Conservation (phyloP, 1,140 invertebrate genomes). For the Caenorhabditis latens region DNA sequence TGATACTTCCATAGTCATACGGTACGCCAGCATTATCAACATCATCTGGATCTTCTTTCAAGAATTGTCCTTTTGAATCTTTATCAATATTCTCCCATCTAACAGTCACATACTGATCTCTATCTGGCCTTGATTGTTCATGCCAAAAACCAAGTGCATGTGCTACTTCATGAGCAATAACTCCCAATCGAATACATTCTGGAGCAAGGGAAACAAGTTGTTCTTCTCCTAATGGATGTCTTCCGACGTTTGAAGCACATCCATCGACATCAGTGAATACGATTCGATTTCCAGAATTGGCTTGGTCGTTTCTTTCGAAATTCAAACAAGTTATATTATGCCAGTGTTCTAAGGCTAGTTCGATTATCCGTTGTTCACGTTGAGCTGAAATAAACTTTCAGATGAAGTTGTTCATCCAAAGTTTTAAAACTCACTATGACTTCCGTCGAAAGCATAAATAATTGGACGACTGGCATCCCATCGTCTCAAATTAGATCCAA, state of each 20-base stretch:
- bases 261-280: conserved; percentile 78
- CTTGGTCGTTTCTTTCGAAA: conserved; percentile 71
- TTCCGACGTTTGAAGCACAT: conserved; percentile 75
- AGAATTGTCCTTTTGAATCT: conserved; percentile 77
- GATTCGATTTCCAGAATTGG: conserved; percentile 68
- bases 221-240: conserved; percentile 77
- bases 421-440: conserved; percentile 75
- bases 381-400: conserved; percentile 67
- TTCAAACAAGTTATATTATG: conserved; percentile 77
- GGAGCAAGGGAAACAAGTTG: conserved; percentile 77
- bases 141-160: conserved; percentile 79
- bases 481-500: conserved; percentile 76
- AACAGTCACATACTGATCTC: conserved; percentile 72
- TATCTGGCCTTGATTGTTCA: conserved; percentile 76
- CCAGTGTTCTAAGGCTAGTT: conserved; percentile 77
- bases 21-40: conserved; percentile 77
- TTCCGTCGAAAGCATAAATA: conserved; percentile 78
- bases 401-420: conserved; percentile 36
- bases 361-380: conserved; percentile 76
- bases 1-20: conserved; percentile 75
- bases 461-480: conserved; percentile 77
- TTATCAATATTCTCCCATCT: conserved; percentile 77
- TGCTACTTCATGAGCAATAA: conserved; percentile 78
- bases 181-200: conserved; percentile 78
- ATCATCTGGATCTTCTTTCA: conserved; percentile 77